These are phyloP conservation scores for Otolemur garnettii DNA, from an alignment of 2,113 vertebrate genomes.

Conservation along the genomic window DNA sequence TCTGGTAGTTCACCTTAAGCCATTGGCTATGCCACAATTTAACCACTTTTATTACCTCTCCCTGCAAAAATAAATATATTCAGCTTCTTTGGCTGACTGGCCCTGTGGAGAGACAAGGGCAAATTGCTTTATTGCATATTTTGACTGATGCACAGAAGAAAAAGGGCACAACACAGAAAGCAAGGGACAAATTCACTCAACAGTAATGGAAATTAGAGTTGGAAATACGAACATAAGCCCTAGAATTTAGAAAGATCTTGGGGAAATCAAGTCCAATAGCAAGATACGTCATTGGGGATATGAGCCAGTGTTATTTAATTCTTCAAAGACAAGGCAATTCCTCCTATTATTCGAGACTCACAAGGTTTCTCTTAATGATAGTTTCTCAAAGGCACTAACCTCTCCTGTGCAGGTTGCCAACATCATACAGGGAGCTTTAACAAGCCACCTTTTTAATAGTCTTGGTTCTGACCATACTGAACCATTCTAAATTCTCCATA, in stretches of 20 bases:
- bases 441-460: neutral
- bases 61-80: neutral
- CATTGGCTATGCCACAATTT: neutral
- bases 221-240: neutral
- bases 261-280: neutral
- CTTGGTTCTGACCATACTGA: neutral
- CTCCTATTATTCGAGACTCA: neutral
- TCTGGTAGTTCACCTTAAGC: neutral
- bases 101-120: neutral
- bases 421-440: neutral
- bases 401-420: neutral
- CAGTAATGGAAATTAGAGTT: slow-evolving; percentile 5
- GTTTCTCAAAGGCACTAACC: slow-evolving; percentile 1
- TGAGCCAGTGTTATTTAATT: neutral
- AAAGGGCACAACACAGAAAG: neutral
- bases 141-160: neutral
- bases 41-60: neutral
- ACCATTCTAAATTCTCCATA: neutral
- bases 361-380: slow-evolving; percentile 21
- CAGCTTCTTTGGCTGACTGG: neutral
- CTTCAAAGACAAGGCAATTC: slow-evolving; percentile 37
- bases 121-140: neutral
- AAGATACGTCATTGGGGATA: neutral
- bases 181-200: neutral
- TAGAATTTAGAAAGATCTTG: slow-evolving; percentile 29